Conservation (phyloP, 2,888 invertebrate species). For the Rhagium mordax region DNA sequence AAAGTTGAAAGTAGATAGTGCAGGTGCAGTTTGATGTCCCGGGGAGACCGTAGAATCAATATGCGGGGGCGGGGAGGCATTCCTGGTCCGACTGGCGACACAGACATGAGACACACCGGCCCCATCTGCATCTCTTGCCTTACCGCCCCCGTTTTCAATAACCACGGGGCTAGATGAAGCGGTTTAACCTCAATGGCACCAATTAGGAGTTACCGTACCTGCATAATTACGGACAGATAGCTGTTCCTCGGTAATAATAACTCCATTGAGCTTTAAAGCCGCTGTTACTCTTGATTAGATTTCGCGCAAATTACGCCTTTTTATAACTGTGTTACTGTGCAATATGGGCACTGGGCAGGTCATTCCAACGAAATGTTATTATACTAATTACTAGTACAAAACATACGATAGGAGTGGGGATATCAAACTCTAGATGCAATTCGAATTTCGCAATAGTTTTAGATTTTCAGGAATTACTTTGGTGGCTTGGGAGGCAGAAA, state of each 20-base stretch:
- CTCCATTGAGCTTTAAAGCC: neutral
- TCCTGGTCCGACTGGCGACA: constrained; percentile 61
- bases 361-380: no score
- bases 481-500: no score
- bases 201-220: constrained; percentile 5
- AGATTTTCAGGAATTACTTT: no score
- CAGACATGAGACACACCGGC: constrained; percentile 57
- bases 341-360: no score
- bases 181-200: neutral
- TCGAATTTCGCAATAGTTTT: no score
- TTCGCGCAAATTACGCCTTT: neutral
- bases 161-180: constrained; percentile 10
- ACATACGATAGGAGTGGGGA: no score
- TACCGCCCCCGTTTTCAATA: constrained; percentile 23
- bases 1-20: constrained; percentile 26
- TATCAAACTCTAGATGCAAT: no score
- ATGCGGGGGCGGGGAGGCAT: constrained; percentile 36
- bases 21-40: constrained; percentile 49
- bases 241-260: neutral
- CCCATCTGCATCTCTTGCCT: constrained; percentile 41
- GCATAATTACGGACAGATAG: constrained; percentile 10
- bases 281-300: neutral
- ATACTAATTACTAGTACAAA: no score
- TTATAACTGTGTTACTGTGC: neutral
- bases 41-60: constrained; percentile 43